Percentiles rank a stretch among this genome's conserved stretches.
Conservation (phyloP, 2,888 invertebrate species). For the Trichacis sp. region DNA sequence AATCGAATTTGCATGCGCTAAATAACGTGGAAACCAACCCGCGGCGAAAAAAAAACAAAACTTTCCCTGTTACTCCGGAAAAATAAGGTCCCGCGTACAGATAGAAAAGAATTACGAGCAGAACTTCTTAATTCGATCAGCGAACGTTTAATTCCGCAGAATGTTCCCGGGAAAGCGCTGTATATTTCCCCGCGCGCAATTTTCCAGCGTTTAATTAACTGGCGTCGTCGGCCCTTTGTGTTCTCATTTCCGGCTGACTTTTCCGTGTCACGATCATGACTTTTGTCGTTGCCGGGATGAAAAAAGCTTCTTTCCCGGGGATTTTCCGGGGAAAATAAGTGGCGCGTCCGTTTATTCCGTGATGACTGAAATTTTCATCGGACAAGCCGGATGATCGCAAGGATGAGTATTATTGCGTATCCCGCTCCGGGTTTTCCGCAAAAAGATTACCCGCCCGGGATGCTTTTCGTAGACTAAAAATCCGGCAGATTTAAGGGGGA, state of each 20-base stretch:
- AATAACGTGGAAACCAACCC: conserved; percentile 2
- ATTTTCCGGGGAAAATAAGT: not conserved
- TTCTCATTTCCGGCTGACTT: not conserved
- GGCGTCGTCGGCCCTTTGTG: not conserved
- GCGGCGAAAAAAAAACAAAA: not conserved
- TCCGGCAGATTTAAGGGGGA: conserved; percentile 38
- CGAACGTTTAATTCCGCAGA: conserved; percentile 3
- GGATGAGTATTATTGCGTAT: conserved; percentile 32
- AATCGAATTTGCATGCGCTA: conserved; percentile 8
- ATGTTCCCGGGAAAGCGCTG: not conserved
- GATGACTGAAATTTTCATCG: conserved; percentile 24
- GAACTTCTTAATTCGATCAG: conserved; percentile 8
- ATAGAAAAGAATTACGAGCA: conserved; percentile 2
- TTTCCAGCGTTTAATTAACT: not conserved
- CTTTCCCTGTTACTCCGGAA: not conserved
- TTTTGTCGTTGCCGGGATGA: not conserved
- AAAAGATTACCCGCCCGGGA: conserved; percentile 34
- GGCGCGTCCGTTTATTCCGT: not conserved
- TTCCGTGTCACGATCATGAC: not conserved
- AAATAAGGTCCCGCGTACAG: not conserved
- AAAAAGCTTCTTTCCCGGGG: not conserved
- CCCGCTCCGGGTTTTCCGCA: conserved; percentile 28
- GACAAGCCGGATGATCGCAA: conserved; percentile 19
- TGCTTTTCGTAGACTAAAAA: conserved; percentile 29
- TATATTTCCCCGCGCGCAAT: not conserved